Percentiles rank a stretch among this genome's conserved stretches.
phyloP scores from a whole-genome alignment of 2,113 vertebrate genomes.

The Amphiprion percula region DNA sequence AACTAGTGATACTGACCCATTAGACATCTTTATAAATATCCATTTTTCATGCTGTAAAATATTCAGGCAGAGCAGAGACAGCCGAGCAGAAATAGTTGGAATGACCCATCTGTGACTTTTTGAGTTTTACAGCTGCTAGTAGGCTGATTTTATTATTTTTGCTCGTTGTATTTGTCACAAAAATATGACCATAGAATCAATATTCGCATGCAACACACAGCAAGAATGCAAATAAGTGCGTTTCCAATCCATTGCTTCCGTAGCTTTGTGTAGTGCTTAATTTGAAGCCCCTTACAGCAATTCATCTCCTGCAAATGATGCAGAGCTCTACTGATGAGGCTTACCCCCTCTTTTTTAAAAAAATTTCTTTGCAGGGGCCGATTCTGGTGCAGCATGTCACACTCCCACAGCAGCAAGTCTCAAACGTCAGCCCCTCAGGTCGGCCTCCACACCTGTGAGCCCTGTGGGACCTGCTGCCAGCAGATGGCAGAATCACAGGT shows the following conservation, averaged over 20 bases:
- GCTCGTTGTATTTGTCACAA: too few relatives aligned
- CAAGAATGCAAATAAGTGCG: not conserved
- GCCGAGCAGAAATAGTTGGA: too few relatives aligned
- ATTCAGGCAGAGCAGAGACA: too few relatives aligned
- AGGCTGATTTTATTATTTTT: too few relatives aligned
- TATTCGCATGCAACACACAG: not conserved
- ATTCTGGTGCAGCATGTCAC: slow-evolving; percentile 60
- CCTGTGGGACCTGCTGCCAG: slow-evolving; percentile 45
- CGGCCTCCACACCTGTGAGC: slow-evolving; percentile 47
- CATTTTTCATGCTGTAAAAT: too few relatives aligned
- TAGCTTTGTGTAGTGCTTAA: not conserved
- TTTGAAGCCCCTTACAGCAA: not conserved
- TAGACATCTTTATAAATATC: too few relatives aligned
- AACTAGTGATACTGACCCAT: too few relatives aligned
- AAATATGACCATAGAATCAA: not conserved
- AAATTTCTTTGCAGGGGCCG: slow-evolving; percentile 50
- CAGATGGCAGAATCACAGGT: slow-evolving; percentile 78
- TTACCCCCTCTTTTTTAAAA: not conserved
- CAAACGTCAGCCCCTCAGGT: slow-evolving; percentile 39
- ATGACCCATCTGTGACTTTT: too few relatives aligned
- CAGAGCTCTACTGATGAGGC: too few relatives aligned
- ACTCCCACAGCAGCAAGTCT: slow-evolving; percentile 40
- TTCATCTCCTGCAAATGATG: not conserved
- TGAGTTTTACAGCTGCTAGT: too few relatives aligned
- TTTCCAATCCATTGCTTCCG: too few relatives aligned